Evolutionary conservation across 2,797 vertebrate species (phyloP).

Genomic region (Aulostomus chinensis): DNA sequence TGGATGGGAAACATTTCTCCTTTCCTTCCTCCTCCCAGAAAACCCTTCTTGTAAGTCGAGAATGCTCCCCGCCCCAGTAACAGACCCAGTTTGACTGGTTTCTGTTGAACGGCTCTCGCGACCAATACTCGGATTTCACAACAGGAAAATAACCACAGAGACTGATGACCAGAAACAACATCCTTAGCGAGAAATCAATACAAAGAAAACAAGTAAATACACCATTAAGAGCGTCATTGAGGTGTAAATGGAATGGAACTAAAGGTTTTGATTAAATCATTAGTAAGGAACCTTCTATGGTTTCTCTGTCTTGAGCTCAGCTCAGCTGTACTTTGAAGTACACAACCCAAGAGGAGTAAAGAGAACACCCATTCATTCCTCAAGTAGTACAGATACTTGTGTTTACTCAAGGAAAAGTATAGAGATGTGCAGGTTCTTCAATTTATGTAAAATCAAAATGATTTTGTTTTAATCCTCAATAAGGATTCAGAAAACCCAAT

Average conservation of each 20-base stretch:
- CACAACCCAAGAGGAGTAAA: no score
- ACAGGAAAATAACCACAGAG: conserved; percentile 29
- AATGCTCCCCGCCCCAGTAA: conserved; percentile 20
- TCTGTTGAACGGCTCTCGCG: conserved; percentile 40
- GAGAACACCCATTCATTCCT: no score
- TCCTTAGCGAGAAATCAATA: background rate
- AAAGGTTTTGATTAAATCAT: no score
- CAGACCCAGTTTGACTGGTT: conserved; percentile 69
- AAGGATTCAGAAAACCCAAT: no score
- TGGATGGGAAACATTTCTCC: background rate
- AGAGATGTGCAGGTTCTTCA: no score
- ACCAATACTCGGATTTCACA: conserved; percentile 62
- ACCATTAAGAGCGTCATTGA: background rate
- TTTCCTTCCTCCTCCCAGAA: background rate
- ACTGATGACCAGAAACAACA: background rate
- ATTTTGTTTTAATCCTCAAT: no score
- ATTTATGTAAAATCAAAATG: no score
- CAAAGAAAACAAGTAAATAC: background rate
- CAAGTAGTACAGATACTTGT: no score
- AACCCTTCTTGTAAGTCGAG: conserved; percentile 42
- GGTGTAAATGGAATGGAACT: background rate
- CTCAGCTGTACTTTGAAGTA: no score
- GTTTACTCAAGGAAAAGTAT: no score
- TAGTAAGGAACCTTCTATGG: no score
- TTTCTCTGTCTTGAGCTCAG: no score